A percentile compares a stretch with the other conserved stretches of the same genome.
phyloP scores from a whole-genome alignment of 2,797 vertebrate species.

The Craterocephalus amniculus region DNA sequence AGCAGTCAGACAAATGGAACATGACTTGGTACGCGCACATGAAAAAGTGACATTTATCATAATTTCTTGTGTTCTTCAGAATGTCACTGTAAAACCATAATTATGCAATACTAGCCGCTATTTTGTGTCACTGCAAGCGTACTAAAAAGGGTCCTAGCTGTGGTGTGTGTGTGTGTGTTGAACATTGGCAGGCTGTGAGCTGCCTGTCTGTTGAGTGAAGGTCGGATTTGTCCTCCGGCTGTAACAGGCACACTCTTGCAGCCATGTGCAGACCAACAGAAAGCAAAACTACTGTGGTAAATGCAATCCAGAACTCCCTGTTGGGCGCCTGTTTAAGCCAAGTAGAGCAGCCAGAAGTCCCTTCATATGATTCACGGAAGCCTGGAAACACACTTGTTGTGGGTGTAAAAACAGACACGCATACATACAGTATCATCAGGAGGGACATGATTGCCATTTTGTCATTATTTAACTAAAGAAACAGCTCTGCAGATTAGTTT shows the following conservation, averaged over 20 bases:
- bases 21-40: conserved; percentile 1
- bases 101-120: conserved; percentile 18
- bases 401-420: conserved; percentile 51
- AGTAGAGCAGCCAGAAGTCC: conserved; percentile 68
- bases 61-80: not conserved
- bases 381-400: conserved; percentile 63
- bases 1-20: not conserved
- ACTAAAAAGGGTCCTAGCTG: conserved; percentile 42
- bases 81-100: conserved; percentile 17
- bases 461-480: conserved; percentile 44
- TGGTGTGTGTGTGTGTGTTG: conserved; percentile 30
- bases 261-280: conserved; percentile 68
- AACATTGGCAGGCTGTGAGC: conserved; percentile 49
- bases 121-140: conserved; percentile 37
- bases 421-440: conserved; percentile 41
- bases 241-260: conserved; percentile 57
- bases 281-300: conserved; percentile 54
- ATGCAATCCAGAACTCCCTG: conserved; percentile 53
- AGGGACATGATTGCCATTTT: conserved; percentile 29
- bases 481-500: conserved; percentile 11
- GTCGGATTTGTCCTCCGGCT: conserved; percentile 77
- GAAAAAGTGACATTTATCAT: not conserved
- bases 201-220: conserved; percentile 70
- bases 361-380: conserved; percentile 58
- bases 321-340: conserved; percentile 60